Evolutionary conservation across 2,797 vertebrate genomes (phyloP), one percentile per base, ranked within the genome.

Genomic region (Melanotaenia parkinsoni): DNA sequence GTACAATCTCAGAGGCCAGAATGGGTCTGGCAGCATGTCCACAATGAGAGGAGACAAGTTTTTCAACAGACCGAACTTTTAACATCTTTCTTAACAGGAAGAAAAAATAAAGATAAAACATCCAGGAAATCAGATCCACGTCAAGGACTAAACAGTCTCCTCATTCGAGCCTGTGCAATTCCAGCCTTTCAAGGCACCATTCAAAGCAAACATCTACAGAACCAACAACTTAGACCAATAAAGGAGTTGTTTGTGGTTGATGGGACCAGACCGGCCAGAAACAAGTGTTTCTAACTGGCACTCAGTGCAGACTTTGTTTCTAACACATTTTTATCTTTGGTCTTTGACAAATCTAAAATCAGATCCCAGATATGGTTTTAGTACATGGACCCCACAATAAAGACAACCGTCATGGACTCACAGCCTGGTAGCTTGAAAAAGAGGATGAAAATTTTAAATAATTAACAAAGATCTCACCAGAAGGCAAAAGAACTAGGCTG

Each of bases 1-100:
- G 43, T 63, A 75, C 67, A 64, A 61, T 80, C 81, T 65, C 60
- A n/a, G 56, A 40, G 32, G 22, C 76, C 62, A 68, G 50, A 74
- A 45, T 51, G 14, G 26, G 24, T 64, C 65, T 45, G 30, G 38
- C 60, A 45, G 62, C 47, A 69, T 47, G 35, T 51, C 33, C n/a
- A 56, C 59, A 60, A 24, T 24, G 26, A 66, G 32, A 63, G n/a
- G 2, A 10, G 12, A 50, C 18, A 0, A 1, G 5, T 32, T 67
- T 63, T 54, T 30, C 12, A 32, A 18, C 18, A n/a, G 0, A 58
- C 12, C 30, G 18, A 81, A 62, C 14, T 47, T 33, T 61, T 40
- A 10, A 51, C 10, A 58, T 28, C 24, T 20, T 13, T 35, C 14
- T 1, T 24, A 30, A 67, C 16, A 16, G 5, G 4, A 9, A 74